Conservation (phyloP, 2,888 invertebrate species). For the Mechanitis messenoides region DNA sequence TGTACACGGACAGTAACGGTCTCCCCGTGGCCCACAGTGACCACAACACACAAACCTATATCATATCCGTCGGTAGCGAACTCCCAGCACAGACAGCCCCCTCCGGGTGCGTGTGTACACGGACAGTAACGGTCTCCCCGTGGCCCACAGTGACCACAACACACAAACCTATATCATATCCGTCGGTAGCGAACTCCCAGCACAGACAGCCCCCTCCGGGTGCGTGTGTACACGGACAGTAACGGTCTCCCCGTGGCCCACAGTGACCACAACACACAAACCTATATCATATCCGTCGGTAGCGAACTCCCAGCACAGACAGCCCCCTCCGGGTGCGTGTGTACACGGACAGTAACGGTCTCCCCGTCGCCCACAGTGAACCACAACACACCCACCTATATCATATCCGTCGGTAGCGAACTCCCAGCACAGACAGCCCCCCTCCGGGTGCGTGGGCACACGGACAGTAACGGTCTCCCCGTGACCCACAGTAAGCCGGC, state of each 20-base stretch:
- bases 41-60: conserved; percentile 77
- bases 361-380: not conserved
- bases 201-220: conserved; percentile 94
- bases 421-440: conserved; percentile 97
- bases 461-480: conserved; percentile 98
- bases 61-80: conserved; percentile 92
- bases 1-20: conserved; percentile 98
- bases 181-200: conserved; percentile 99
- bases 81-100: conserved; percentile 99
- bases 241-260: conserved; percentile 97
- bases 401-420: conserved; percentile 99
- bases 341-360: conserved; percentile 96
- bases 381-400: conserved; percentile 77
- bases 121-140: conserved; percentile 87
- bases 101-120: conserved; percentile 97
- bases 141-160: not conserved
- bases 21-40: conserved; percentile 19
- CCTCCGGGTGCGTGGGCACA: conserved; percentile 97
- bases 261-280: conserved; percentile 71
- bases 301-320: conserved; percentile 99
- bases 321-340: conserved; percentile 95
- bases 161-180: conserved; percentile 89
- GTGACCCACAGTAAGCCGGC: conserved; percentile 94
- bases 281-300: conserved; percentile 98
- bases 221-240: conserved; percentile 98